Evolutionary conservation across 2,888 invertebrate species (phyloP), one percentile per base, ranked within the genome.

Genomic region (Sarcophaga rosellei): DNA sequence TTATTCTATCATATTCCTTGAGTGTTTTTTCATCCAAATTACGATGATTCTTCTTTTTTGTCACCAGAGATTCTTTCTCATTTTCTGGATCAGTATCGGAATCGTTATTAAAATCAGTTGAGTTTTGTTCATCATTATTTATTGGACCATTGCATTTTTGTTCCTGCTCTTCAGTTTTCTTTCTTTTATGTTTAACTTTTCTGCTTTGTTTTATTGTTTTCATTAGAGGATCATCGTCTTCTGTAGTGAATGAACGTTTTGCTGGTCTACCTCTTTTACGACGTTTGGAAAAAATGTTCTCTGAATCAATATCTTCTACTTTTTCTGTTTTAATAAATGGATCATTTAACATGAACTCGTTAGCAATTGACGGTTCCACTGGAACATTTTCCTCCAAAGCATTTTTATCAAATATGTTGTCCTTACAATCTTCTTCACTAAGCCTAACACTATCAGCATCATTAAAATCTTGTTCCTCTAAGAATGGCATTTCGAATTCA

Each of bases 11-110:
- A 45, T 76, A 81, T 57, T 84, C 79, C 25, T 66, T 87, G 59
- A 91, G 91, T 66, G 75, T 75, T 72, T 84, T 70, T 15, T 72
- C 84, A 47, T 84, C 84, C 3, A 79, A 47, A 76, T 80, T 84
- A 6, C 84, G 74, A n/a, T 84, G 84, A 61, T 84, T 84, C 80
- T 80, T 75, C 79, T 70, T 84, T 80, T 84, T 80, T 44, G 11
- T 0, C 11, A 10, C 17, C 5, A 3, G 0, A 8, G 61, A 12
- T 74, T 72, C 15, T n/a, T 59, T 25, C 5, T 57, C 23, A 0
- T 63, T 45, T 11, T 79, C 74, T 6, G 59, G 35, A 53, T 84
- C 84, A 47, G 70, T 79, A 21, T 84, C 79, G 4, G 79, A 84
- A 5, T 76, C 76, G 15, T 73, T 63, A 44, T 47, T 84, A 23